Conservation (phyloP, 1,140 invertebrate species). For the Zaprionus capensis region DNA sequence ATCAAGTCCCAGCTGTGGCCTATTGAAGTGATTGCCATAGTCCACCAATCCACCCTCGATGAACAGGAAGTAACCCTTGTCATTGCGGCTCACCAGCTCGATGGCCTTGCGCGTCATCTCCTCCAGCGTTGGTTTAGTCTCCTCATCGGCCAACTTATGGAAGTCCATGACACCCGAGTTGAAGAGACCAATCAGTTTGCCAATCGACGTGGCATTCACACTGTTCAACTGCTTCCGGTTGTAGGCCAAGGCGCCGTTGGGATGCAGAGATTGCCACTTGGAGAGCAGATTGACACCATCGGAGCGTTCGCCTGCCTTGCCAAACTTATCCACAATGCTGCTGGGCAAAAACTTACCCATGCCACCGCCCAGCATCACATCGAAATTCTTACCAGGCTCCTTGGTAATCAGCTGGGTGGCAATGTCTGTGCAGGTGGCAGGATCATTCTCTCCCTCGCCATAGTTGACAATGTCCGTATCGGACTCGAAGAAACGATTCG, state of each 20-base stretch:
- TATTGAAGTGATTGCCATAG: slow-evolving; percentile 88
- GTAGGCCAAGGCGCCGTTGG: slow-evolving; percentile 86
- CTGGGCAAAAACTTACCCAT: slow-evolving; percentile 86
- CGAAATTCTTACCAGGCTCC: slow-evolving; percentile 85
- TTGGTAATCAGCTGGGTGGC: slow-evolving; percentile 88
- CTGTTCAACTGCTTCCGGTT: slow-evolving; percentile 85
- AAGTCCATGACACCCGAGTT: slow-evolving; percentile 85
- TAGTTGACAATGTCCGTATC: slow-evolving; percentile 86
- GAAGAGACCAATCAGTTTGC: slow-evolving; percentile 85
- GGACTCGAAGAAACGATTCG: slow-evolving; percentile 91
- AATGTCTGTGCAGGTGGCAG: slow-evolving; percentile 85
- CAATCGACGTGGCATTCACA: slow-evolving; percentile 65
- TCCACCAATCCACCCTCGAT: slow-evolving; percentile 90
- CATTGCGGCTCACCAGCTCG: slow-evolving; percentile 88
- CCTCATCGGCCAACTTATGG: slow-evolving; percentile 85
- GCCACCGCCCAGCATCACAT: slow-evolving; percentile 90
- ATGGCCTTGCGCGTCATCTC: slow-evolving; percentile 92
- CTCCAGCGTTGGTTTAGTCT: slow-evolving; percentile 88
- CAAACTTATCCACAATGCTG: slow-evolving; percentile 84
- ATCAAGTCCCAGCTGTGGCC: slow-evolving; percentile 87
- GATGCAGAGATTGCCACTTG: slow-evolving; percentile 84
- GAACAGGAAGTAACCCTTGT: slow-evolving; percentile 88
- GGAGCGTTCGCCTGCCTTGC: slow-evolving; percentile 85
- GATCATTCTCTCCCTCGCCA: slow-evolving; percentile 58
- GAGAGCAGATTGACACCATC: slow-evolving; percentile 85